Conservation (phyloP, 1,140 invertebrate species). For the Cydia fagiglandana region DNA sequence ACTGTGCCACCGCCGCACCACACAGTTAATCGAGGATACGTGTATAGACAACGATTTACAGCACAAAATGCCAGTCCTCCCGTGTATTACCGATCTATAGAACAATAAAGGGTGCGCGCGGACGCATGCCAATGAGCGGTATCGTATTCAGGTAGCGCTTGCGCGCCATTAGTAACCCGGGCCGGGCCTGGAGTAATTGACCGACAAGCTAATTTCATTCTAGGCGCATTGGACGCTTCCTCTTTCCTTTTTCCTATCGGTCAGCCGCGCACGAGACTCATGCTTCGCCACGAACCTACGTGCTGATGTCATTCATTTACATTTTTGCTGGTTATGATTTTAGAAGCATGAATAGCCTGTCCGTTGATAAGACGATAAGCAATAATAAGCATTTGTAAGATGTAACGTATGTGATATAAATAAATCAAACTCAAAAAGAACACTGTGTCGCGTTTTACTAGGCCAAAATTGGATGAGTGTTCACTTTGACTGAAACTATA, state of each 20-base stretch:
- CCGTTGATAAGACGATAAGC: not conserved
- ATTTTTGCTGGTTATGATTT: not conserved
- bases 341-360: slow-evolving; percentile 2
- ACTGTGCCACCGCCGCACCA: slow-evolving; percentile 54
- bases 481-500: too few species aligned
- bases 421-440: not conserved
- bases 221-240: slow-evolving; percentile 73
- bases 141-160: slow-evolving; percentile 65
- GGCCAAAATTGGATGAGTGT: too few species aligned
- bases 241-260: slow-evolving; percentile 79
- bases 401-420: not conserved
- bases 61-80: slow-evolving; percentile 73
- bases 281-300: slow-evolving; percentile 41
- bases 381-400: not conserved
- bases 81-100: slow-evolving; percentile 77
- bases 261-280: slow-evolving; percentile 62
- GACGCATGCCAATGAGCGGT: slow-evolving; percentile 69
- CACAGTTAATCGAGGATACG: slow-evolving; percentile 70
- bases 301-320: slow-evolving; percentile 13
- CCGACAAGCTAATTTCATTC: slow-evolving; percentile 75
- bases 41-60: slow-evolving; percentile 76
- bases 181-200: slow-evolving; percentile 72
- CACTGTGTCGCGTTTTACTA: too few species aligned
- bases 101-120: slow-evolving; percentile 72
- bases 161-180: slow-evolving; percentile 70